Evolutionary conservation across 2,113 vertebrate genomes (phyloP), one percentile per base, ranked within the genome.

Genomic region (Furnarius figulus): DNA sequence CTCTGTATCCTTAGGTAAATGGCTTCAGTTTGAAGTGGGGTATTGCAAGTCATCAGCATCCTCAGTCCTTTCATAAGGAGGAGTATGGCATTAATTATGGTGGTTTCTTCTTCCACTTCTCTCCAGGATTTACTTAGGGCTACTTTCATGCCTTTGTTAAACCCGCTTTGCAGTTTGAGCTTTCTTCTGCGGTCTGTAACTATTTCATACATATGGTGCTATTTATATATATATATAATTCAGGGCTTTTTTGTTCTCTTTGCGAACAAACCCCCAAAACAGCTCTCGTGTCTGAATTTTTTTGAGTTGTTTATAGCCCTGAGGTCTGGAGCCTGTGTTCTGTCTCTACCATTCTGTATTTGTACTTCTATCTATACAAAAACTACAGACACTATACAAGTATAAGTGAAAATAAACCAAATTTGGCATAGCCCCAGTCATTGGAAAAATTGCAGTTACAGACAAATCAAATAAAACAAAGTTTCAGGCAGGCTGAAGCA

Each of bases 121-220:
- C 49, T 84, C 31, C 37, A 70, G 72, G 25, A 73, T 83, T 72
- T 80, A 59, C 25, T 35, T 50, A 46, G 13, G 31, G 8, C 15
- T 93, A 40, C 39, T 81, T 86, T 89, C 35, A 61, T 82, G 28
- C 30, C 22, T 65, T 91, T 86, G 23, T 65, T 87, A 89, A 86
- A 66, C 28, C 10, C 27, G 40, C 21, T 86, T 86, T 73, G 33
- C 14, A 61, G 44, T 31, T 74, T 62, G 44, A 65, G 84, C 21
- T 79, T 61, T 68, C 47, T 91, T 71, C 24, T 65, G 15, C 52
- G 24, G 23, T 84, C 76, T 84, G 42, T 39, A 68, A 47, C 10
- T 3, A 12, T 73, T 76, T 37, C 46, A 55, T 50, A 56, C 16
- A 19, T 61, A 55, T 33, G 24, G 40, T 66, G 15, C 9, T 40